Evolutionary conservation across 2,888 invertebrate genomes (phyloP).

Genomic region (Rhagophthalmus giganteus): DNA sequence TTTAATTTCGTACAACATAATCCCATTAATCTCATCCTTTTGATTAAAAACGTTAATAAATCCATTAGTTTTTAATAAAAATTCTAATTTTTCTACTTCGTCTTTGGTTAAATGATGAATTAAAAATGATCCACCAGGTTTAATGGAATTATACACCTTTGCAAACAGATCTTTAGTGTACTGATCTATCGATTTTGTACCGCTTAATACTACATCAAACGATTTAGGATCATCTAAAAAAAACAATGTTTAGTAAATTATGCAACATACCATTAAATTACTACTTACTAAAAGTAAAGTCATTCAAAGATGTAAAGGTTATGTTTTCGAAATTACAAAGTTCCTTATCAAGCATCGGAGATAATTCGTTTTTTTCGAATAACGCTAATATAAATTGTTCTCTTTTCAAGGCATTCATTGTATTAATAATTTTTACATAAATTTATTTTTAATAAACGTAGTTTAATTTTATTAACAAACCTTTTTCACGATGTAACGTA

Average conservation of each 20-base stretch:
- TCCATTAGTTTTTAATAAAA: slow-evolving; percentile 47
- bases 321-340: slow-evolving; percentile 1
- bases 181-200: not conserved
- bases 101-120: slow-evolving; percentile 9
- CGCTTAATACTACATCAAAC: slow-evolving; percentile 18
- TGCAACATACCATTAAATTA: not conserved
- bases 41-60: slow-evolving; percentile 48
- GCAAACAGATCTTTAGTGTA: slow-evolving; percentile 5
- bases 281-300: not conserved
- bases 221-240: slow-evolving; percentile 2
- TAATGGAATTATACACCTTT: slow-evolving; percentile 26
- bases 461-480: too few species aligned
- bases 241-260: slow-evolving; percentile 1
- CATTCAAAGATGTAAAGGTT: not conserved
- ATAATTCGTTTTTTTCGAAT: too few species aligned
- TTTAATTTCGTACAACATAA: slow-evolving; percentile 44
- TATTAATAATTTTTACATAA: too few species aligned
- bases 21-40: too few species aligned
- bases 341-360: too few species aligned
- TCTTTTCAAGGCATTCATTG: too few species aligned
- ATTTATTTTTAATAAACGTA: too few species aligned
- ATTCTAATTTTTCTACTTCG: slow-evolving; percentile 39
- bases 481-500: too few species aligned
- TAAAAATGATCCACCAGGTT: slow-evolving; percentile 41
- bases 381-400: too few species aligned